These are phyloP conservation scores for Tetraneura akinire DNA, from an alignment of 1,140 invertebrate species.

Conservation along the genomic window DNA sequence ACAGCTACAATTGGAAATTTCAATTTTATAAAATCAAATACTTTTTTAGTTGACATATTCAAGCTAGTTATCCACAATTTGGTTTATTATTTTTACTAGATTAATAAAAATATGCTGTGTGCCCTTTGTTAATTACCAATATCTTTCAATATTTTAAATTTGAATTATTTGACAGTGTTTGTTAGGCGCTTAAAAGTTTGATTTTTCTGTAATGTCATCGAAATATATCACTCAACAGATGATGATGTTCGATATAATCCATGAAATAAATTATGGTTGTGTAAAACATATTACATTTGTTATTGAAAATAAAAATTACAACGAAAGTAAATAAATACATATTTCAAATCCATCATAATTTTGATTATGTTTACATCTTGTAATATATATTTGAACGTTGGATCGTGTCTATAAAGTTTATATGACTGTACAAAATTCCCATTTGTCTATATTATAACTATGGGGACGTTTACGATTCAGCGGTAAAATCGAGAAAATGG, in stretches of 20 bases:
- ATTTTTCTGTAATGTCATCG: no score
- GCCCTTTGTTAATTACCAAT: no score
- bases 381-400: constrained; percentile 24
- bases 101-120: no score
- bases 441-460: not conserved
- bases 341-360: not conserved
- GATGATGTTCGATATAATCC: no score
- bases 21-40: no score
- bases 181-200: not conserved
- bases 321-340: not conserved
- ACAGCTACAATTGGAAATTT: no score
- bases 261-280: constrained; percentile 7
- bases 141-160: no score
- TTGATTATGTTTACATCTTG: constrained; percentile 22
- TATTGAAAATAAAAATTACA: not conserved
- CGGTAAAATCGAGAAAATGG: not conserved
- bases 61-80: no score
- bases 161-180: no score
- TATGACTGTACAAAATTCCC: constrained; percentile 5
- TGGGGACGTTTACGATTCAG: not conserved
- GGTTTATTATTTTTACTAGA: no score
- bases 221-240: no score
- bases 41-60: no score
- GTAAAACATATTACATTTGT: not conserved
- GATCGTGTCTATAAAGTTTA: constrained; percentile 33